Percentiles rank a stretch among this genome's conserved stretches.
Conservation (phyloP, 2,888 invertebrate species). For the Papilio demoleus region DNA sequence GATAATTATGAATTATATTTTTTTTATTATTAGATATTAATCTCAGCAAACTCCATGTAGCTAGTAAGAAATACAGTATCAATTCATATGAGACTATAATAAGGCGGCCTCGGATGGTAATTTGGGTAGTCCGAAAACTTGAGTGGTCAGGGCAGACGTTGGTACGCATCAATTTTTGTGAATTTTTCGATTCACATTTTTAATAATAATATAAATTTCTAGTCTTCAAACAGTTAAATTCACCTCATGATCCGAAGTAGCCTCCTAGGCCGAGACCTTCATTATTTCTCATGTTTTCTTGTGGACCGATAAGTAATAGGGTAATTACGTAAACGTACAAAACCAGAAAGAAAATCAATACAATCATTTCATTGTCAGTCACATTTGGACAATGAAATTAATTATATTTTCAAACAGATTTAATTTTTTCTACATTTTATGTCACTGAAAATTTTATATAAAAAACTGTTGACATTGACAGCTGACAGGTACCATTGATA, state of each 20-base stretch:
- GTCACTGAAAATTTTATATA: constrained; percentile 25
- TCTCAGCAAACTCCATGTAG: too few species aligned
- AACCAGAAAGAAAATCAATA: constrained; percentile 33
- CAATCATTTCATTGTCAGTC: constrained; percentile 34
- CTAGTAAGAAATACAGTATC: too few species aligned
- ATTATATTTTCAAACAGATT: constrained; percentile 19
- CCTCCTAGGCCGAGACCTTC: neutral
- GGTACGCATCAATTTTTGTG: too few species aligned
- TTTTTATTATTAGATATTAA: too few species aligned
- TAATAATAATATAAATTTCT: too few species aligned
- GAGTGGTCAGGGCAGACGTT: too few species aligned
- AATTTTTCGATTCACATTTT: too few species aligned
- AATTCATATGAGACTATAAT: too few species aligned
- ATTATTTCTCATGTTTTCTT: constrained; percentile 6
- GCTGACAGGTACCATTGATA: constrained; percentile 13
- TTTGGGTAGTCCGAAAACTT: neutral
- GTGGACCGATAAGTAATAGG: constrained; percentile 19
- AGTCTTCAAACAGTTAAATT: neutral
- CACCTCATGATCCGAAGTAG: constrained; percentile 5
- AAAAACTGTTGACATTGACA: constrained; percentile 24
- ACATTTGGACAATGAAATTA: constrained; percentile 32
- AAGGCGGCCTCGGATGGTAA: neutral
- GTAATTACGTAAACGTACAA: constrained; percentile 30
- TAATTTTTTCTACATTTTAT: constrained; percentile 29
- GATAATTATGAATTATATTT: too few species aligned